phyloP scores from a whole-genome alignment of 2,888 invertebrate genomes.

The Agapostemon virescens region DNA sequence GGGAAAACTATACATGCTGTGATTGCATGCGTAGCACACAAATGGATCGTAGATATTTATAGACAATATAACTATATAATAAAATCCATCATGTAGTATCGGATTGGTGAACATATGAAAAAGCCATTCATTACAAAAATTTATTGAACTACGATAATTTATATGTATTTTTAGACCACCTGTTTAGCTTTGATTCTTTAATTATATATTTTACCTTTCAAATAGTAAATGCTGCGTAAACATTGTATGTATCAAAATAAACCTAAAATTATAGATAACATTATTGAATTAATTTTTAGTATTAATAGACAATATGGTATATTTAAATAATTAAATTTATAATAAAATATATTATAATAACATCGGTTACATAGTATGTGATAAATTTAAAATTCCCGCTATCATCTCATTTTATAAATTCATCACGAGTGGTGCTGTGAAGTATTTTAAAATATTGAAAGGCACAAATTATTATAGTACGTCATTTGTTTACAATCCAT shows the following conservation, averaged over 20 bases:
- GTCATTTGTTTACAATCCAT: neutral
- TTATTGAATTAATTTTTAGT: neutral
- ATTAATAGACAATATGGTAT: neutral
- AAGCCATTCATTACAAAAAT: neutral
- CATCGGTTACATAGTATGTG: neutral
- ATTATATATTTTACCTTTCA: neutral
- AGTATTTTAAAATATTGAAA: neutral
- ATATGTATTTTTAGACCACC: neutral
- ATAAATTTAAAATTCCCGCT: constrained; percentile 8
- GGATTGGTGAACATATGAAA: neutral
- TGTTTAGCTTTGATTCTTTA: neutral
- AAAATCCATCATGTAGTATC: neutral
- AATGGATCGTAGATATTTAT: constrained; percentile 11
- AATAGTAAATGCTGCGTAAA: neutral
- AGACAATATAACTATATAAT: neutral
- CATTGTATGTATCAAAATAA: constrained; percentile 8
- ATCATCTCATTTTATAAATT: neutral
- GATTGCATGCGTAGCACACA: constrained; percentile 25
- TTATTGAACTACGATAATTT: neutral
- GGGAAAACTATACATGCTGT: neutral
- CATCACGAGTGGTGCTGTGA: neutral
- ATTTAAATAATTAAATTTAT: neutral
- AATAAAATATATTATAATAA: neutral
- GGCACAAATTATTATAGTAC: neutral
- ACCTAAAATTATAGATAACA: neutral